phyloP scores from a whole-genome alignment of 2,113 vertebrate species.

The Rhineura floridana region DNA sequence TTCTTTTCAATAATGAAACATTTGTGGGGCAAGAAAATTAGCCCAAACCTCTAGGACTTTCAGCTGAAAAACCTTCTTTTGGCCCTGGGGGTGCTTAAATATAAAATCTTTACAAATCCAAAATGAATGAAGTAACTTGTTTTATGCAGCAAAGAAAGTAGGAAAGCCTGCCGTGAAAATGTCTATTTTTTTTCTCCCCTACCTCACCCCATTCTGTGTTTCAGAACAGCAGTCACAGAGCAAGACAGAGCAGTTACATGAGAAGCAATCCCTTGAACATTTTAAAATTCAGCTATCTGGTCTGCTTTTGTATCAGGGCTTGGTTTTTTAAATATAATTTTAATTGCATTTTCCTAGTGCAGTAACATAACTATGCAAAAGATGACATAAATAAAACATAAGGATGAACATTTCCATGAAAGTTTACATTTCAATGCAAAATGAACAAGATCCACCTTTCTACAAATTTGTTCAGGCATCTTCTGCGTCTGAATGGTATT shows the following conservation, averaged over 20 bases:
- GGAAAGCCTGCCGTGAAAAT: conserved; percentile 36
- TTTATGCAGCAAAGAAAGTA: conserved; percentile 38
- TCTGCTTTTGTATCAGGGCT: background rate
- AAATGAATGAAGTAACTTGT: conserved; percentile 34
- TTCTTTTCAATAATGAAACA: conserved; percentile 6
- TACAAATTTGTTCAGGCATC: background rate
- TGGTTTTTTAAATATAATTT: background rate
- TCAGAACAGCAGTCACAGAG: background rate
- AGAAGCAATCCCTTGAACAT: conserved; percentile 11
- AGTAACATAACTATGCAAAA: background rate
- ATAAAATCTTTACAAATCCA: conserved; percentile 54
- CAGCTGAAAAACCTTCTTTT: conserved; percentile 7
- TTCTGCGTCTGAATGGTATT: background rate
- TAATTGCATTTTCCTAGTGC: background rate
- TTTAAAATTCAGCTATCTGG: background rate
- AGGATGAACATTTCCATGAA: background rate
- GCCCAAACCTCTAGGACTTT: conserved; percentile 23
- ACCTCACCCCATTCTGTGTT: background rate
- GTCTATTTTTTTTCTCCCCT: conserved; percentile 5
- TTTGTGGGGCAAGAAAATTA: conserved; percentile 28
- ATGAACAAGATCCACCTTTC: background rate
- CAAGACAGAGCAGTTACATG: background rate
- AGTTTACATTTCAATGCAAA: background rate
- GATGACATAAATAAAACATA: background rate
- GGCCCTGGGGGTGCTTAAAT: background rate